Evolutionary conservation across 2,888 invertebrate genomes (phyloP).

Genomic region (Ormyrus thymus): DNA sequence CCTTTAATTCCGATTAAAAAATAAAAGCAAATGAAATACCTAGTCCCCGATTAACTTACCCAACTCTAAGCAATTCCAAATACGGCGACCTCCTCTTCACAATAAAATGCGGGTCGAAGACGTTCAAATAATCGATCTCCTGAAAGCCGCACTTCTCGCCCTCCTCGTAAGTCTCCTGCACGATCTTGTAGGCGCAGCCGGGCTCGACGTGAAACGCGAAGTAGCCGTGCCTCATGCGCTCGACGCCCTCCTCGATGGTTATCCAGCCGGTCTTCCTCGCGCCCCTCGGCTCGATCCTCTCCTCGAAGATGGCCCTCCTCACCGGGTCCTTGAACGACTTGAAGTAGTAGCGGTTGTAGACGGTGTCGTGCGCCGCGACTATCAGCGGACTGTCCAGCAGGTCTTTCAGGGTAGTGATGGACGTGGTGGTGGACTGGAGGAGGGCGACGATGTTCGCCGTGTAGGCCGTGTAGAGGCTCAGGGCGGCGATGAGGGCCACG

Average conservation of each 20-base stretch:
- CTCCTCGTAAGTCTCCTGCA: conserved; percentile 81
- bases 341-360: conserved; percentile 83
- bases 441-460: conserved; percentile 86
- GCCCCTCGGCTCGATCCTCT: conserved; percentile 78
- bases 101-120: conserved; percentile 67
- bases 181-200: conserved; percentile 81
- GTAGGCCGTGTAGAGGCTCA: conserved; percentile 85
- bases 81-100: conserved; percentile 71
- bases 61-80: conserved; percentile 71
- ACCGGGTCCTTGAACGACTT: conserved; percentile 78
- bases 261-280: conserved; percentile 75
- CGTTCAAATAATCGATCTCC: conserved; percentile 77
- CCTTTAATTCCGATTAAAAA: too few relatives aligned
- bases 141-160: conserved; percentile 83
- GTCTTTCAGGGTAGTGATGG: conserved; percentile 81
- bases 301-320: conserved; percentile 79
- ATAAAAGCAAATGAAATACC: too few relatives aligned
- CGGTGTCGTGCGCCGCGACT: conserved; percentile 82
- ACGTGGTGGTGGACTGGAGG: conserved; percentile 83
- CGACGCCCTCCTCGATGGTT: conserved; percentile 80
- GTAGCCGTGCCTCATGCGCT: conserved; percentile 78
- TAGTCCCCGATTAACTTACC: conserved; percentile 61
- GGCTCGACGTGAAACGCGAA: conserved; percentile 84
- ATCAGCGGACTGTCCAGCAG: conserved; percentile 81
- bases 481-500: conserved; percentile 79